phyloP scores from a whole-genome alignment of 2,797 vertebrate species.

The Megalops cyprinoides region DNA sequence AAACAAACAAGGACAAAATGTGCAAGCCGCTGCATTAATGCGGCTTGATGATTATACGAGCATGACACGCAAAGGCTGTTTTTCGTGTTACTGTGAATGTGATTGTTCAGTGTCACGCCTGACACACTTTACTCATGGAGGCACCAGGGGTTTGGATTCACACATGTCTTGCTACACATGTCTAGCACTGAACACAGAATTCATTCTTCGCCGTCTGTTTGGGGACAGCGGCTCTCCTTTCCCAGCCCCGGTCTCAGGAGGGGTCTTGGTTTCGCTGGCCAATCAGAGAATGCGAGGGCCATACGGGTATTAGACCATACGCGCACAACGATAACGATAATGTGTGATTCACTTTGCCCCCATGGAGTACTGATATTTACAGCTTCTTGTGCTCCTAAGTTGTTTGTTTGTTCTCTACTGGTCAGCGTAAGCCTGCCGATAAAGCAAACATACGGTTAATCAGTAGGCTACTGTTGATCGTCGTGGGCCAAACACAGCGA shows the following conservation, averaged over 20 bases:
- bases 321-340: too few relatives aligned
- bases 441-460: neutral
- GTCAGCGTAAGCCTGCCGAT: neutral
- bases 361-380: too few relatives aligned
- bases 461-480: too few relatives aligned
- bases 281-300: conserved; percentile 1
- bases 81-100: neutral
- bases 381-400: neutral
- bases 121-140: neutral
- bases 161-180: neutral
- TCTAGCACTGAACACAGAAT: neutral
- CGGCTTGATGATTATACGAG: neutral
- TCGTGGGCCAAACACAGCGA: too few relatives aligned
- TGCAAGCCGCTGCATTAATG: neutral
- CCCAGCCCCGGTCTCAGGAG: neutral
- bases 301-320: too few relatives aligned
- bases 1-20: neutral
- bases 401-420: neutral
- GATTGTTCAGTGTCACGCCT: neutral
- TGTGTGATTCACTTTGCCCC: too few relatives aligned
- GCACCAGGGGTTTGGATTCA: neutral
- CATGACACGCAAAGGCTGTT: neutral
- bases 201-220: neutral
- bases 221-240: neutral
- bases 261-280: neutral